Evolutionary conservation across 2,113 vertebrate genomes (phyloP).

Genomic region (Odontophorus gujanensis): DNA sequence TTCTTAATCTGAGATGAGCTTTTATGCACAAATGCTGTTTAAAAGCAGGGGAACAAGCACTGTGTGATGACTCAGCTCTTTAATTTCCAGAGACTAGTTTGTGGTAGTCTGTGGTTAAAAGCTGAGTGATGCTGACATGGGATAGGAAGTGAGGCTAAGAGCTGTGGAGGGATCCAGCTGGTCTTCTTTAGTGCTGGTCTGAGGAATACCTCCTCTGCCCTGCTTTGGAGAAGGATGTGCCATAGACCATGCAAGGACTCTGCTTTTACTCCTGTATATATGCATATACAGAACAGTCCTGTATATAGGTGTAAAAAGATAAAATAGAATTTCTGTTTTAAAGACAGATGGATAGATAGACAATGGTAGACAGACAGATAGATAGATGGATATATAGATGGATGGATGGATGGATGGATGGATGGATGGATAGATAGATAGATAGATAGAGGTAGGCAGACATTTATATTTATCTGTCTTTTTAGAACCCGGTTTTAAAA

Average conservation of each 20-base stretch:
- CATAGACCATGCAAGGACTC: neutral
- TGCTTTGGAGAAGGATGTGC: neutral
- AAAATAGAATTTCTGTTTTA: no score
- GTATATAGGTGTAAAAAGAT: no score
- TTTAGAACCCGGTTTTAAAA: neutral
- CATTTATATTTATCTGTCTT: neutral
- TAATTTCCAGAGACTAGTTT: neutral
- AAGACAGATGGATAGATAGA: no score
- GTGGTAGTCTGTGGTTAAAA: neutral
- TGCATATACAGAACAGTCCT: neutral
- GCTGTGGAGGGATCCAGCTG: neutral
- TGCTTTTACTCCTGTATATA: neutral
- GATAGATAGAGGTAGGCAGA: neutral
- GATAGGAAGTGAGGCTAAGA: neutral
- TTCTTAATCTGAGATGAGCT: slow-evolving; percentile 20
- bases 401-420: neutral
- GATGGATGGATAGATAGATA: neutral
- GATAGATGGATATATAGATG: neutral
- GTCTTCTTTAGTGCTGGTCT: neutral
- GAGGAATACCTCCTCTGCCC: neutral
- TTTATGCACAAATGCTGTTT: neutral
- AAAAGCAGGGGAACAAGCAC: neutral
- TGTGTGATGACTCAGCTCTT: neutral
- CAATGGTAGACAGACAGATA: neutral
- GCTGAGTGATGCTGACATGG: neutral